Base-by-base conservation (phyloP, 2,797 vertebrate genomes). In the Zalophus californianus region DNA sequence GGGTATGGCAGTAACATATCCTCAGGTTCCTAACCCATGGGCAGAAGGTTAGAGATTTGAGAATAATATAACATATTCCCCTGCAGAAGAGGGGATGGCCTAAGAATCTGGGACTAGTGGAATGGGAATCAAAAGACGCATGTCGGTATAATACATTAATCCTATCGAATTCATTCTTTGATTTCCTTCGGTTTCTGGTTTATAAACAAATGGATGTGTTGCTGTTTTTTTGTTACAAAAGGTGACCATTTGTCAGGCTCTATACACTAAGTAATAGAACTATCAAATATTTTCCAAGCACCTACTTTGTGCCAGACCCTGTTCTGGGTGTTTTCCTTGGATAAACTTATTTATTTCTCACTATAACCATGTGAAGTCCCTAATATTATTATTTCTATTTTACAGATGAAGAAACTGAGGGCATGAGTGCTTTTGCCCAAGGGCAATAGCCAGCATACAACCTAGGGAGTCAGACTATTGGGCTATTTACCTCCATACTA, bases 301-400 rank as follows among this genome's bases (percentile, higher is more conserved):
- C 12, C 70, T 89, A 77, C 0, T 54, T 58, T 54, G 9, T 84
- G n/a, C 4, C 41, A 79, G 29, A 0, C 2, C 3, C 12, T 77
- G 23, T 52, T 86, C 23, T 86, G 64, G 48, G 16, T 50, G 11
- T 6, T 93, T 91, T 78, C 48, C 8, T 86, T 86, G 27, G 32
- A 89, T 66, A 92, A 62, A 92, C 7, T 89, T 10, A 84, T 54
- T 38, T 83, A 70, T 64, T 91, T 15, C 27, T 60, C 56, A 62
- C 48, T 86, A 78, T 4, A 66, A 27, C 3, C 10, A 52, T 35
- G 27, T 66, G 18, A 35, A 12, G 52, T 72, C 10, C 56, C 3
- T 66, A 77, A 82, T 29, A 38, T 50, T 72, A 94, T 70, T 48
- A 79, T 58, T 91, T 88, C 4, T 54, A 20, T 82, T 92, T 95